phyloP scores from a whole-genome alignment of 2,888 invertebrate genomes.

The Unio delphinus region DNA sequence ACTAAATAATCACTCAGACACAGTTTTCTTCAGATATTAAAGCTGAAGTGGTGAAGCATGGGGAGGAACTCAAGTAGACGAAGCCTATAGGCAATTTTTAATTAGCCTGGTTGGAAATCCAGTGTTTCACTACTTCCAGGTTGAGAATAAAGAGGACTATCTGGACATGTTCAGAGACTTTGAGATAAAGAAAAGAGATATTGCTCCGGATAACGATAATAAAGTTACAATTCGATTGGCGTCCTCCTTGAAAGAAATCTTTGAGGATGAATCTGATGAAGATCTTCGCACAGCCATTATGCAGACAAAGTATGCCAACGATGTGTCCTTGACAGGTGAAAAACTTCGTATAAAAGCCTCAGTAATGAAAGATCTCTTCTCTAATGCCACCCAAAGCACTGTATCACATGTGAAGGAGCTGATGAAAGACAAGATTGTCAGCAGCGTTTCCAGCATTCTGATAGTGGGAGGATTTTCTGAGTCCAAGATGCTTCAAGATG shows the following conservation, averaged over 20 bases:
- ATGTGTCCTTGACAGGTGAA: conserved; percentile 11
- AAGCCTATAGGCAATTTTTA: conserved; percentile 2
- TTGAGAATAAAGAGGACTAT: not conserved
- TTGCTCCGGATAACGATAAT: not conserved
- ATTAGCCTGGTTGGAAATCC: not conserved
- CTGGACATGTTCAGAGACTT: conserved; percentile 6
- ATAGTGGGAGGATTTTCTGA: conserved; percentile 32
- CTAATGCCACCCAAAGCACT: conserved; percentile 6
- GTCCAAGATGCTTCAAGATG: conserved; percentile 14
- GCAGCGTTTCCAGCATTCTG: conserved; percentile 12
- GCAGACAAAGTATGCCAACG: conserved; percentile 6
- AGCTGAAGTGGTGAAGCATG: too few species aligned
- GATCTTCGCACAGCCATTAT: conserved; percentile 12
- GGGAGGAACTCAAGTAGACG: conserved; percentile 13
- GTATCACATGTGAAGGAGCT: conserved; percentile 3
- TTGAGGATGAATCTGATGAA: conserved; percentile 15
- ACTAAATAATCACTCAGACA: too few species aligned
- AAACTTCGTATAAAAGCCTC: conserved; percentile 13
- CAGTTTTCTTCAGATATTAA: too few species aligned
- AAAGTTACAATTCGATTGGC: too few species aligned
- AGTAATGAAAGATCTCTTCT: conserved; percentile 11
- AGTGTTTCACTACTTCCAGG: not conserved
- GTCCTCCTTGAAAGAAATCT: conserved; percentile 15
- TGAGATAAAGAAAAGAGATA: conserved; percentile 5
- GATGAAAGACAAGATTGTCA: conserved; percentile 2